Evolutionary conservation across 92 coral and sea anemone genomes (phyloP), one percentile per base, ranked within the genome.

Genomic region (Galaxea fascicularis): DNA sequence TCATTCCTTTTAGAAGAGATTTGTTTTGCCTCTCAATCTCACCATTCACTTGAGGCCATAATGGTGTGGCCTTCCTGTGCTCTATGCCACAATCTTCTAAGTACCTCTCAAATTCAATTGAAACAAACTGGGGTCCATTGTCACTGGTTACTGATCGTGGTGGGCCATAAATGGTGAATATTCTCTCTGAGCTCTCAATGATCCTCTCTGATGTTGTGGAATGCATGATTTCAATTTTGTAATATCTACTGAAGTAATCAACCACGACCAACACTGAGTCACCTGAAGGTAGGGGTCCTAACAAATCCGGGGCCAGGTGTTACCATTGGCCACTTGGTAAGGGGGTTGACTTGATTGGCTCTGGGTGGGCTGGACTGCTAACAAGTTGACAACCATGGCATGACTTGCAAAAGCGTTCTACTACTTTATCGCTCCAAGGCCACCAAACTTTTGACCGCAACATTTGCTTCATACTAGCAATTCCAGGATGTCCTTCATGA

Each of bases 211-310:
- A 73, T 41, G 64, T 74, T 41, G 80, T 87, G 0, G 86, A 76
- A 28, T 76, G 74, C 70, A 82, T 44, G 69, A 88, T 46, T 13
- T 82, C 80, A 15, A 84, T 75, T 29, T 83, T 82, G 15, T 80
- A 65, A 69, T 74, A 84, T 63, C 92, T 73, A 56, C 89, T 89
- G 83, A 60, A 53, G 20, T 53, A 53, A 12, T 53, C 59, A 12
- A 53, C 59, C 18, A 53, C 78, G 47, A 84, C 85, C 77, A 84
- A 85, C 52, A 77, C 83, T 9, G n/a, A n/a, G n/a, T n/a, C n/a
- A 41, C 83, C 83, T 0, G 84, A 76, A 28, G 87, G 90, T 83
- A 89, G 22, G 8, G 89, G 90, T 4, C 92, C 93, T n/a, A 90
- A 73, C 39, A 85, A 73, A 66, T 80, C 90, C 13, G 74, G 29